Conservation (phyloP, 2,113 vertebrate species). For the Otus sunia region DNA sequence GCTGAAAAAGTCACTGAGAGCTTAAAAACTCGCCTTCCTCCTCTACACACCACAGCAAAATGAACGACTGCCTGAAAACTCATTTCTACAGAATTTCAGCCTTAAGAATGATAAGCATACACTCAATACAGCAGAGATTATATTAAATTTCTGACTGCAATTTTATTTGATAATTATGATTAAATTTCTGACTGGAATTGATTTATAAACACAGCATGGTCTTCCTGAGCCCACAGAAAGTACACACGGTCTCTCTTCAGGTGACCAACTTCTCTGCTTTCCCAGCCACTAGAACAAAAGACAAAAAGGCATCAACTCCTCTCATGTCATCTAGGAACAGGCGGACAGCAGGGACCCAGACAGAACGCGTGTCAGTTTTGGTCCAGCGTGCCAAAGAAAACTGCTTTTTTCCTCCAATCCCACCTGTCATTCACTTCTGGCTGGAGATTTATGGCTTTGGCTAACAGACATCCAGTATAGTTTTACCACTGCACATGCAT, state of each 20-base stretch:
- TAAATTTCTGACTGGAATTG: rapidly evolving
- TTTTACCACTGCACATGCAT: neutral
- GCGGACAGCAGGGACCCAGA: neutral
- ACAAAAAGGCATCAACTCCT: neutral
- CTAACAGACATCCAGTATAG: neutral
- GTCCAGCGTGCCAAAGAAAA: neutral
- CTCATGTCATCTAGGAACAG: neutral
- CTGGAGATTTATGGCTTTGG: slow-evolving; percentile 3
- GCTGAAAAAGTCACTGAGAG: neutral
- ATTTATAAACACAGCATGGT: neutral
- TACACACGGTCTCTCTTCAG: rapidly evolving
- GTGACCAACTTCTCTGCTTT: neutral
- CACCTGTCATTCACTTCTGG: neutral
- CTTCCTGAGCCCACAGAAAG: neutral
- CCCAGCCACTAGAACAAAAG: neutral
- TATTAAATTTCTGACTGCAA: rapidly evolving
- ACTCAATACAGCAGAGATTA: neutral
- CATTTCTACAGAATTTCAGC: neutral
- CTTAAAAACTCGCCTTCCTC: rapidly evolving
- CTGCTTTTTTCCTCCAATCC: neutral
- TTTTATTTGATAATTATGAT: too few relatives aligned
- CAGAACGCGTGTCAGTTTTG: neutral
- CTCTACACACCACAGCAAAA: rapidly evolving
- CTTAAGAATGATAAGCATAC: rapidly evolving
- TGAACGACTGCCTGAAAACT: neutral